Conservation (phyloP, 2,113 vertebrate genomes). For the Leptodactylus fuscus region DNA sequence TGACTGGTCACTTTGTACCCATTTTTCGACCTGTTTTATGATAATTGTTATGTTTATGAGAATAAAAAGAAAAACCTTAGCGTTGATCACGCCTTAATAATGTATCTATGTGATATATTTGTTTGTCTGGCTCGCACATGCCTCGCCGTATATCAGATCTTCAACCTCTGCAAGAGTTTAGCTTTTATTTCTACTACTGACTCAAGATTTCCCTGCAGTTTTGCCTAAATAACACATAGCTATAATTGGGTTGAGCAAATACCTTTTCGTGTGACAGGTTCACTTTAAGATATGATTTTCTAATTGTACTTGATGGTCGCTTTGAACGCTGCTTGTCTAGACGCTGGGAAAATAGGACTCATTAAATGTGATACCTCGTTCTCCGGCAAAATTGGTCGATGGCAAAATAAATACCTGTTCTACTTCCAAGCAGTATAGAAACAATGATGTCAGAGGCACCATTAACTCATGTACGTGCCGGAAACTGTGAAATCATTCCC, state of each 20-base stretch:
- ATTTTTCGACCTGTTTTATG: too few species aligned
- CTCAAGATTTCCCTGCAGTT: neutral
- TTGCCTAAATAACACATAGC: neutral
- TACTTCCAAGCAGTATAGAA: slow-evolving; percentile 2
- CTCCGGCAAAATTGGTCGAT: slow-evolving; percentile 14
- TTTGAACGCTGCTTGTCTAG: slow-evolving; percentile 11
- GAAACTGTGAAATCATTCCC: neutral
- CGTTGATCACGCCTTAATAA: too few species aligned
- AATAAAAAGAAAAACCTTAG: too few species aligned
- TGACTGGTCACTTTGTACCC: too few species aligned
- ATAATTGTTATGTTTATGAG: too few species aligned
- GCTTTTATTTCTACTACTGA: neutral
- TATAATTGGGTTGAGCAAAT: slow-evolving; percentile 31
- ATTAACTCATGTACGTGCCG: neutral
- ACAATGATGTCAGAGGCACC: slow-evolving; percentile 24
- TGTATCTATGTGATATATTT: too few species aligned
- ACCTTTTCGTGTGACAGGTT: slow-evolving; percentile 24
- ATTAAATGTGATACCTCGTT: slow-evolving; percentile 37
- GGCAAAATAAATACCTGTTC: slow-evolving; percentile 25
- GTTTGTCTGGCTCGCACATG: too few species aligned
- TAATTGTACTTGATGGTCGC: slow-evolving; percentile 30
- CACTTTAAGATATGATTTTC: slow-evolving; percentile 21
- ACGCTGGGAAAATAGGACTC: neutral
- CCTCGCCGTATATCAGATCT: neutral
- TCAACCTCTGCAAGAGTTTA: neutral